Base-by-base conservation (phyloP, 2,888 invertebrate species). In the Drosophila fulvimacula region DNA sequence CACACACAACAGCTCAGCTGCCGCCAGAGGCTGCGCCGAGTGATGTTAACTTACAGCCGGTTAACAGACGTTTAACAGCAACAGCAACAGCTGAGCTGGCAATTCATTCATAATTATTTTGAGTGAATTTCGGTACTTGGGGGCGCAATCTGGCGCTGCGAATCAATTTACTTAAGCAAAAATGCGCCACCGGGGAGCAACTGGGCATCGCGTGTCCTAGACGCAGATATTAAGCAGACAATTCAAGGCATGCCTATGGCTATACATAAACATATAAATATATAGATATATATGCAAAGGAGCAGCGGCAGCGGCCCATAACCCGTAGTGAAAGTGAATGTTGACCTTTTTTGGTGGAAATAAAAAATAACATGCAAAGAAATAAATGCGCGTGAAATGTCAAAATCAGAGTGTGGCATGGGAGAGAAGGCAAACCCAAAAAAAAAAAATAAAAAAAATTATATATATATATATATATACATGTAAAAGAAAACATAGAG, bases 361-460 rank as follows among this genome's bases (percentile, higher is more conserved):
- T 19, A 55, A 53, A 59, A 48, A 63, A 64, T 59, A 67, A 62
- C 60, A 66, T 69, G 52, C 48, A 69, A 55, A 75, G 63, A 78
- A 78, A 80, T 76, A 86, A 83, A 75, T 73, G 86, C 86, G 83
- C 83, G 86, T 86, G 83, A 84, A 84, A 84, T 88, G 83, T 88
- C 83, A 88, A 84, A 84, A 84, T 83, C 83, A 82, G 86, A 75
- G 86, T 27, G 44, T 42, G n/a, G 42, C 34, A 17, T 49, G 36
- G 24, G 30, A 41, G 56, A 10, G 41, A 21, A 52, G 46, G 38
- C 7, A 30, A n/a, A 44, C 21, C 9, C 1, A 30, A 30, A 30
- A 5, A 11, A 62, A 63, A 52, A 27, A 36, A 55, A 46, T 21
- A 21, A 10, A 19, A 6, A n/a, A n/a, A n/a, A n/a, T n/a, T n/a